phyloP scores from a whole-genome alignment of 2,113 vertebrate genomes.

The Brachyhypopomus gauderio region DNA sequence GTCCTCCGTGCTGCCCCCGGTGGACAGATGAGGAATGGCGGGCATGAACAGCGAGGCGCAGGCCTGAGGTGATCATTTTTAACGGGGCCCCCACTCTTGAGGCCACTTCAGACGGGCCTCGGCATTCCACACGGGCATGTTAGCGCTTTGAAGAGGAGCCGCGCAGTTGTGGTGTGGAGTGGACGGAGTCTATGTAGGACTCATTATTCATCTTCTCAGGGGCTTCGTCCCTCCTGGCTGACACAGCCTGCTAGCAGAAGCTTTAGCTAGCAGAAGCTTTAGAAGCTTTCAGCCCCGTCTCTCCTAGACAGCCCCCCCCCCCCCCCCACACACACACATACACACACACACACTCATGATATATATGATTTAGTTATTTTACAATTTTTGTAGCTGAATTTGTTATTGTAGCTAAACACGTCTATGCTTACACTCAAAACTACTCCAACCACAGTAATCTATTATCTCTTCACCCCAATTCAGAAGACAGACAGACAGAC shows the following conservation, averaged over 20 bases:
- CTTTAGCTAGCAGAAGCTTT: neutral
- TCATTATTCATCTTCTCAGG: conserved; percentile 28
- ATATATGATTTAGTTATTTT: no score
- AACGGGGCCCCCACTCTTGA: conserved; percentile 1
- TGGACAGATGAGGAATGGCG: conserved; percentile 32
- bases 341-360: no score
- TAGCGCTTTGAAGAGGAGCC: conserved; percentile 47
- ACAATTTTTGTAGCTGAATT: no score
- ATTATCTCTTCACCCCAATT: no score
- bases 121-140: conserved; percentile 51
- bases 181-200: conserved; percentile 19
- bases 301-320: no score
- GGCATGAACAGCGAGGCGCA: conserved; percentile 5
- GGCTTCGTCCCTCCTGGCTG: conserved; percentile 32
- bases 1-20: conserved; percentile 1
- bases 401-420: no score
- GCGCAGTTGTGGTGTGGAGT: neutral
- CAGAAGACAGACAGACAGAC: no score
- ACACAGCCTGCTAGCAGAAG: neutral
- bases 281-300: no score
- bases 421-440: no score
- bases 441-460: no score
- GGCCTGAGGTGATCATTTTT: conserved; percentile 41
- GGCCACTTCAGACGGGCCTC: conserved; percentile 43
- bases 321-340: no score